Evolutionary conservation across 2,113 vertebrate genomes (phyloP), one percentile per base, ranked within the genome.

Genomic region (Eleginops maclovinus): DNA sequence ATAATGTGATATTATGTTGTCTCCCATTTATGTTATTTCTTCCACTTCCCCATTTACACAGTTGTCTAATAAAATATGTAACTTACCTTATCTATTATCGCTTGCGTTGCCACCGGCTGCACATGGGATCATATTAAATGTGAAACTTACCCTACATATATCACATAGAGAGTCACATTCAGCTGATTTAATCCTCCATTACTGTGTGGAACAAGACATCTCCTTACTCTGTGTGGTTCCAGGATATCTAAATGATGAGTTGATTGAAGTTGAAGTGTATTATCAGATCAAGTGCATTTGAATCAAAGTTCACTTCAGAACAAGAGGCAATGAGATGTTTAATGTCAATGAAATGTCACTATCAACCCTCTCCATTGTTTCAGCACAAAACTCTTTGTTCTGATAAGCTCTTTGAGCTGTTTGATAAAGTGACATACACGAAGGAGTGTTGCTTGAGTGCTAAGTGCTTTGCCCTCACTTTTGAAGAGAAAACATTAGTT

Each of bases 291-390:
- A 36, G 28, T 44, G 28, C 41, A 41, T 72, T 60, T 46, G 9
- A 79, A 62, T 74, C 26, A 67, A 68, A 76, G 71, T 77, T 80
- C 63, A 55, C 68, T 2, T 17, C 73, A 50, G 19, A 56, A 70
- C 44, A 61, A 55, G 7, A 60, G 28, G 26, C 46, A 55, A 43
- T 49, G 28, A 49, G 12, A 62, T 36, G 55, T 73, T 73, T 53
- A 56, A 10, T 75, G 64, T 65, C 2, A 67, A 22, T 71, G 28
- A 83, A 67, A 62, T 73, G 10, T 72, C 62, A 73, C 24, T 36
- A 50, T 58, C 19, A 72, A 46, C 19, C 21, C 64, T 49, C 24
- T 70, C 21, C 55, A 26, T 26, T 61, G 53, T 65, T 77, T 67
- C 63, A 9, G n/a, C 46, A 44, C 4, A 24, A 58, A 44, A 67